These are phyloP conservation scores for Cirrhinus molitorella DNA, from an alignment of 2,797 vertebrate species.

Conservation along the genomic window DNA sequence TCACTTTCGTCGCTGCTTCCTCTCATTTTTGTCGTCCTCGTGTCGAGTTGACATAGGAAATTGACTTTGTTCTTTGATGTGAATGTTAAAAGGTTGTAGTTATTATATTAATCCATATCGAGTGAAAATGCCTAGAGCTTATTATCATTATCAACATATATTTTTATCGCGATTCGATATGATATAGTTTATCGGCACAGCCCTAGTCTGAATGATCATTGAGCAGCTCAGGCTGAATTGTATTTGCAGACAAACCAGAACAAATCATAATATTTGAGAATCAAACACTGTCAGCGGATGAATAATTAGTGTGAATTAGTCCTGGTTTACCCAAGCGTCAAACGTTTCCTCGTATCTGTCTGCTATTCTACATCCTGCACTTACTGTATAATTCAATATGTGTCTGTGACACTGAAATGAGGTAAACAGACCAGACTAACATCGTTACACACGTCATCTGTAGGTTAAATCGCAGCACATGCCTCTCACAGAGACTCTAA, in stretches of 20 bases:
- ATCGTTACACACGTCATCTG: constrained; percentile 6
- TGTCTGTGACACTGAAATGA: not conserved
- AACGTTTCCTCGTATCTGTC: too few species aligned
- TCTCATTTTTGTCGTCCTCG: too few species aligned
- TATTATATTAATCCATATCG: too few species aligned
- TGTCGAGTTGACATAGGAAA: too few species aligned
- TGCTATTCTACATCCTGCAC: not conserved
- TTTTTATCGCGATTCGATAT: too few species aligned
- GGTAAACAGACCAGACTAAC: not conserved
- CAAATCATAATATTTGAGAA: not conserved
- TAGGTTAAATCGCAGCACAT: not conserved
- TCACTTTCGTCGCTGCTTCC: too few species aligned
- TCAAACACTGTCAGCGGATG: not conserved
- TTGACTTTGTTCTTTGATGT: too few species aligned
- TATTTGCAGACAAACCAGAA: not conserved
- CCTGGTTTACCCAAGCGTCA: not conserved
- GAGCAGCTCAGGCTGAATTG: too few species aligned
- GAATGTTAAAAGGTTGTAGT: too few species aligned
- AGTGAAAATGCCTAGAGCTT: too few species aligned
- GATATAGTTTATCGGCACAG: not conserved
- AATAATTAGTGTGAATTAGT: not conserved
- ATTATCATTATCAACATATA: too few species aligned
- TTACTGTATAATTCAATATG: not conserved
- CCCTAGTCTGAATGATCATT: not conserved
- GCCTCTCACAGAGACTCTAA: not conserved